A percentile compares a stretch with the other conserved stretches of the same genome.
phyloP scores from a whole-genome alignment of 2,113 vertebrate species.

The Gnathonemus longibarbis region DNA sequence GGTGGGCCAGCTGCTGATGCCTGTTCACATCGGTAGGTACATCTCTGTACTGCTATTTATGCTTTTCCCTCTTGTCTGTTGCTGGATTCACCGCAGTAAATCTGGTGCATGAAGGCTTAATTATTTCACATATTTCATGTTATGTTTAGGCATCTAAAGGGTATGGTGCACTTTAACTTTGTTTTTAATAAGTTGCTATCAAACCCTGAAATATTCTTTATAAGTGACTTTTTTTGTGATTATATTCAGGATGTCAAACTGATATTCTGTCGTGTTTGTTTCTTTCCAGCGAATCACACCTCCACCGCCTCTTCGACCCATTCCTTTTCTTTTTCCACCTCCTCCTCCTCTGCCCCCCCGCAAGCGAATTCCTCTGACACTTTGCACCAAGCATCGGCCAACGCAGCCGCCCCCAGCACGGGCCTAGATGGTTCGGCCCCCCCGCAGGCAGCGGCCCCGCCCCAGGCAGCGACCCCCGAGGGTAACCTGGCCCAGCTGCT shows the following conservation, averaged over 20 bases:
- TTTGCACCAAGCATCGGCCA: background rate
- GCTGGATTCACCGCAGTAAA: background rate
- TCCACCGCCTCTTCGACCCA: constrained; percentile 40
- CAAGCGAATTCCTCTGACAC: constrained; percentile 26
- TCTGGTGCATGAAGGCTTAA: background rate
- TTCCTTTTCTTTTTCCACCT: constrained; percentile 36
- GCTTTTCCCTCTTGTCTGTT: background rate
- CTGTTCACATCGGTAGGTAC: constrained; percentile 66
- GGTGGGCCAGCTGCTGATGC: constrained; percentile 78
- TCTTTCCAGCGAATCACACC: constrained; percentile 41
- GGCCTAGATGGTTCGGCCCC: constrained; percentile 18
- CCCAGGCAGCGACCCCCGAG: constrained; percentile 53
- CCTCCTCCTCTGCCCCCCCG: constrained; percentile 36
- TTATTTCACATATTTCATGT: background rate
- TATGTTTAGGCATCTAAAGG: background rate
- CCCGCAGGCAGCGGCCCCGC: constrained; percentile 52
- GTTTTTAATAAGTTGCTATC: background rate
- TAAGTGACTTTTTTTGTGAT: background rate
- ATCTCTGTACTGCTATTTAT: background rate
- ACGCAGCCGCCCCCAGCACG: constrained; percentile 17
- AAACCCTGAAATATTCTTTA: background rate
- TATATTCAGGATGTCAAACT: background rate
- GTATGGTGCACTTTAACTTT: background rate
- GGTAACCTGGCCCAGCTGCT: constrained; percentile 63
- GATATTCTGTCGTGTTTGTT: background rate